Evolutionary conservation across 2,113 vertebrate species (phyloP).

Genomic region (Phycodurus eques): DNA sequence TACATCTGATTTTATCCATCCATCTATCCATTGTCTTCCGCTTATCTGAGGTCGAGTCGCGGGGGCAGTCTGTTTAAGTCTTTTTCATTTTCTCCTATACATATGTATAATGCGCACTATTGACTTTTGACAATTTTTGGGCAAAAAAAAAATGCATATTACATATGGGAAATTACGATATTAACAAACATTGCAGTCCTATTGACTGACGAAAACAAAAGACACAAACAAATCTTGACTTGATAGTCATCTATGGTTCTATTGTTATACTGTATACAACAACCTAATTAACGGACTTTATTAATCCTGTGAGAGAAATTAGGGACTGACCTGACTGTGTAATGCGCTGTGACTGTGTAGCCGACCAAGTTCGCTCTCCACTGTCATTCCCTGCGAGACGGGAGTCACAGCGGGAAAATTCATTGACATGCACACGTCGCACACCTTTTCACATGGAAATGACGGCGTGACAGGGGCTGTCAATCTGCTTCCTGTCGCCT

Average conservation of each 20-base stretch:
- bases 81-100: too few relatives aligned
- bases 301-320: neutral
- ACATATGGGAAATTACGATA: too few relatives aligned
- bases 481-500: constrained; percentile 9
- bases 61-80: too few relatives aligned
- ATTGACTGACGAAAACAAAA: neutral
- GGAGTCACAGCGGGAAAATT: neutral
- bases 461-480: neutral
- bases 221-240: neutral
- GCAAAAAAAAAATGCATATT: too few relatives aligned
- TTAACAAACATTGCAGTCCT: too few relatives aligned
- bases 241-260: neutral
- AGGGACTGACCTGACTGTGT: neutral
- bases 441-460: constrained; percentile 59
- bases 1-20: too few relatives aligned
- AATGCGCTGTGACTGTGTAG: constrained; percentile 10
- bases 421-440: constrained; percentile 29
- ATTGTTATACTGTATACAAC: neutral
- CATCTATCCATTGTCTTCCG: too few relatives aligned
- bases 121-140: too few relatives aligned
- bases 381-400: constrained; percentile 43
- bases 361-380: neutral
- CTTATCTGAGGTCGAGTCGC: too few relatives aligned
- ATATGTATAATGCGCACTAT: too few relatives aligned
- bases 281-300: neutral